Percentiles rank a stretch among this genome's conserved stretches.
Evolutionary conservation across 2,797 vertebrate genomes (phyloP).

Genomic region (Ceryle rudis): DNA sequence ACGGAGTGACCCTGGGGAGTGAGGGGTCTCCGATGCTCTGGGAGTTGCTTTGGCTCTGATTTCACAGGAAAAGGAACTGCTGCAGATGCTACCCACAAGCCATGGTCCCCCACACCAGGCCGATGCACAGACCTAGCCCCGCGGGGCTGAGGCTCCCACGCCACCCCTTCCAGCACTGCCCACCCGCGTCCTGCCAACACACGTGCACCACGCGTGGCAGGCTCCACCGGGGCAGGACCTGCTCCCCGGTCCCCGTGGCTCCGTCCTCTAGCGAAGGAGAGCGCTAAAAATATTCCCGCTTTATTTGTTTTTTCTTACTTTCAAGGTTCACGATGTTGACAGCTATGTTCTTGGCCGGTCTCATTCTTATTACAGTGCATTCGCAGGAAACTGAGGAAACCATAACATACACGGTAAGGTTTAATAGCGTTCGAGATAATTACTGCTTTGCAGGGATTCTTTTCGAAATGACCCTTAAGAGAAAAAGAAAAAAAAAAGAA

Average conservation of each 20-base stretch:
- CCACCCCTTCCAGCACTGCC: not conserved
- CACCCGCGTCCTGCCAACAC: rapidly evolving
- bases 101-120: rapidly evolving
- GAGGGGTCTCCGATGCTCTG: no score
- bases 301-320: conserved; percentile 57
- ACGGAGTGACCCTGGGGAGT: no score
- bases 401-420: conserved; percentile 92
- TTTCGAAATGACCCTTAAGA: conserved; percentile 4
- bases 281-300: not conserved
- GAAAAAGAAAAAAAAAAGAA: not conserved
- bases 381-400: conserved; percentile 92
- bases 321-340: conserved; percentile 81
- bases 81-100: not conserved
- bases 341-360: conserved; percentile 77
- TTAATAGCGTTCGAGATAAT: conserved; percentile 35
- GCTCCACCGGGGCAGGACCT: not conserved
- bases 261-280: not conserved
- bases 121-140: rapidly evolving
- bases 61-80: not conserved
- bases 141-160: not conserved
- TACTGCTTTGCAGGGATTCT: conserved; percentile 40
- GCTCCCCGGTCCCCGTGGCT: not conserved
- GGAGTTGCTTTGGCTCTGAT: no score
- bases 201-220: no score
- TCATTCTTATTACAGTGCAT: conserved; percentile 83